phyloP scores from a whole-genome alignment of 1,140 invertebrate species.

The Platyura marginata region DNA sequence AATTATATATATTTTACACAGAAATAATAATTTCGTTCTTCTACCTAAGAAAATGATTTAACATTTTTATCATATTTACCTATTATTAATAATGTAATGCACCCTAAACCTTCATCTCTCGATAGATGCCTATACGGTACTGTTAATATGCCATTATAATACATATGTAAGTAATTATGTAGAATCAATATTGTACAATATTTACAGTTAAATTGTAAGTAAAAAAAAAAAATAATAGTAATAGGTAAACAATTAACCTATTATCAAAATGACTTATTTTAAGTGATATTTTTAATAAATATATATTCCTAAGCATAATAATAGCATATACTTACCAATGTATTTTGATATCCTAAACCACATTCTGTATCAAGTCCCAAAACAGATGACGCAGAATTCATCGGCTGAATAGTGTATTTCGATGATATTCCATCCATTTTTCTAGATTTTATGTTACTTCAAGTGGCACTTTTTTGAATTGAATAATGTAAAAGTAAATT shows the following conservation, averaged over 20 bases:
- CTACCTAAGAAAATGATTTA: no score
- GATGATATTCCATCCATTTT: constrained; percentile 1
- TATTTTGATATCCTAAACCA: constrained; percentile 58
- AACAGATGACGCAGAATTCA: background rate
- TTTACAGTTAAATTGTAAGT: no score
- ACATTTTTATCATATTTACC: no score
- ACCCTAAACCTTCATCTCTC: no score
- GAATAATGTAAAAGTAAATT: no score
- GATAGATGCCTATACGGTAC: no score
- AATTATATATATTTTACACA: no score
- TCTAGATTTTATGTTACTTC: background rate
- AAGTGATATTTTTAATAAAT: background rate
- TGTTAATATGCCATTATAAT: background rate
- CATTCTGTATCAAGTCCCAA: constrained; percentile 30
- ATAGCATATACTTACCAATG: constrained; percentile 42
- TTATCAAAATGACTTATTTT: background rate
- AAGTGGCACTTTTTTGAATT: no score
- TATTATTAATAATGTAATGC: no score
- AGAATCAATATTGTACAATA: background rate
- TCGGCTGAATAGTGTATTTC: background rate
- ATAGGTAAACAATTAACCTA: background rate
- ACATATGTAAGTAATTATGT: background rate
- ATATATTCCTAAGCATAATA: background rate
- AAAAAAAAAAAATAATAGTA: background rate
- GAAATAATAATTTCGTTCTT: no score